Base-by-base conservation (phyloP, 2,888 invertebrate species). In the Drosophila macrospina region DNA sequence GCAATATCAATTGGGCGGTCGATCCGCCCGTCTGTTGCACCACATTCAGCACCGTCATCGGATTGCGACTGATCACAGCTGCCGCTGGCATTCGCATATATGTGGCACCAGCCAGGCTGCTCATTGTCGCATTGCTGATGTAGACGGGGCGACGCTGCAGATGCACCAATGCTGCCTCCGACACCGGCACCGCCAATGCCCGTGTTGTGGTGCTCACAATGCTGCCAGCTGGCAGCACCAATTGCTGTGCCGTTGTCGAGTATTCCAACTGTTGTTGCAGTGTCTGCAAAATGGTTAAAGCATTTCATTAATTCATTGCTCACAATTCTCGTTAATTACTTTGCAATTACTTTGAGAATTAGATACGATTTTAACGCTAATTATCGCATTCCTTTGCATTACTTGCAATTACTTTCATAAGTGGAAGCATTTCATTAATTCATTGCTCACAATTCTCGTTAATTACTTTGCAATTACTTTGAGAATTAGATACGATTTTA, bases 141-240 rank as follows among this genome's bases (percentile, higher is more conserved):
- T 91, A 90, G 11, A 90, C 91, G n/a, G 91, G 90, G 16, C 90
- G 91, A 3, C 91, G 89, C 44, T 90, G 91, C 50, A 90, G 73
- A 59, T 91, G 91, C 24, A 87, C 90, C 41, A 90, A 61, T 1
- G 88, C 88, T 20, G 88, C 68, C 59, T 90, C 90, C 30, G 88
- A 80, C 6, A 90, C 90, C 10, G 91, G 89, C 44, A 90, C 90
- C 0, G 87, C 65, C 47, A 90, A 47, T 0, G 84, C 74, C 16
- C 89, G 88, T 16, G 85, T 72, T 11, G 83, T 67, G 32, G 83
- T 87, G 63, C 88, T 87, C 15, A 91, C 86, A 47, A 91, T 83
- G 28, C 89, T 90, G 5, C 91, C 89, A 0, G 86, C 78, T 0
- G 90, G 90, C 52, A 90, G 65, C 41, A 91, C 89, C 61, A 90